A percentile compares a stretch with the other conserved stretches of the same genome.
Conservation (phyloP, 2,888 invertebrate species). For the Pheosia tremula region DNA sequence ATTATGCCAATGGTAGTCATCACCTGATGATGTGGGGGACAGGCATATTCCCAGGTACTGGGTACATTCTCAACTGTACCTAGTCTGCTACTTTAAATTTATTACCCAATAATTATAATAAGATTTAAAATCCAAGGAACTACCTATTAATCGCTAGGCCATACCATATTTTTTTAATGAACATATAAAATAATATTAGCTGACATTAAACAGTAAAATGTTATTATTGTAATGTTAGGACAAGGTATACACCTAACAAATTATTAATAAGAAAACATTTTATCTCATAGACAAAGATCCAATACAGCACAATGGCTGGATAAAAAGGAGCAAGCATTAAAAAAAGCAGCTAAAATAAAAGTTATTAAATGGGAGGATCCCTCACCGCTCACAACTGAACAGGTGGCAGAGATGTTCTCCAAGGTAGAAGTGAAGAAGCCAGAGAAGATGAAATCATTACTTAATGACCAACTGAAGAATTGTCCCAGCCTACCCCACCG, state of each 20-base stretch:
- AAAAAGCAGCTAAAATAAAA: slow-evolving; percentile 91
- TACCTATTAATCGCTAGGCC: too few relatives aligned
- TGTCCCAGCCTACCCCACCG: slow-evolving; percentile 92
- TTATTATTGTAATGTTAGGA: neutral
- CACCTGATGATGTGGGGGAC: too few relatives aligned
- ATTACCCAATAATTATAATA: too few relatives aligned
- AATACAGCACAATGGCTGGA: slow-evolving; percentile 96
- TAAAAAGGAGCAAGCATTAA: slow-evolving; percentile 93
- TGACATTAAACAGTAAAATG: too few relatives aligned
- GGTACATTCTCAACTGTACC: too few relatives aligned
- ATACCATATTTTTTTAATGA: too few relatives aligned
- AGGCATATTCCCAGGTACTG: too few relatives aligned
- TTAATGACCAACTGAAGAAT: slow-evolving; percentile 90
- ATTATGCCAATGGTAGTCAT: too few relatives aligned
- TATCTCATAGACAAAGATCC: slow-evolving; percentile 85
- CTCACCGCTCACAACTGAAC: slow-evolving; percentile 79
- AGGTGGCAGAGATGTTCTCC: slow-evolving; percentile 85
- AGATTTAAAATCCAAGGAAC: too few relatives aligned
- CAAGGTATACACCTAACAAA: neutral
- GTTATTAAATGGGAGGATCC: slow-evolving; percentile 89
- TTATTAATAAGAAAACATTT: neutral
- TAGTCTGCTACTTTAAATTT: too few relatives aligned
- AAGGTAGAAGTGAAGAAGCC: slow-evolving; percentile 66
- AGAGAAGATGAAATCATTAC: slow-evolving; percentile 82
- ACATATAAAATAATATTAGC: too few relatives aligned